These are phyloP conservation scores for Orussus abietinus DNA, from an alignment of 1,140 invertebrate genomes.

Conservation along the genomic window DNA sequence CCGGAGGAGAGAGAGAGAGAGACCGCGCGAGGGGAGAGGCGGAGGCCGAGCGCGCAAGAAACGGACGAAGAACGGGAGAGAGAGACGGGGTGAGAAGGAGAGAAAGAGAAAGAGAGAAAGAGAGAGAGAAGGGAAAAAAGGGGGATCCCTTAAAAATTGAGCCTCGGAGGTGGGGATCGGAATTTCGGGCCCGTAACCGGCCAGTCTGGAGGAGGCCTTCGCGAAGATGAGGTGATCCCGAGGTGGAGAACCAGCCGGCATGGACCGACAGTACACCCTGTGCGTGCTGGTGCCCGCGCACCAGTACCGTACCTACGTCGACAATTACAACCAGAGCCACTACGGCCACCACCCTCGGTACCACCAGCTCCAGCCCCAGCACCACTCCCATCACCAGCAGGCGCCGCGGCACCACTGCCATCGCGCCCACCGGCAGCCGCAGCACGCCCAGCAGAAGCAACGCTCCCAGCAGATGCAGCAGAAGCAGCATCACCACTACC, in stretches of 20 bases:
- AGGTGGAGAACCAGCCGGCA: slow-evolving; percentile 32
- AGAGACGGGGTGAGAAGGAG: slow-evolving; percentile 12
- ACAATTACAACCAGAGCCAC: slow-evolving; percentile 24
- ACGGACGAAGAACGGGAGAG: slow-evolving; percentile 13
- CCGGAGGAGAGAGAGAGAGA: slow-evolving; percentile 9
- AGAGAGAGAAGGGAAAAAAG: slow-evolving; percentile 16
- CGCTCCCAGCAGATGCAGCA: slow-evolving; percentile 29
- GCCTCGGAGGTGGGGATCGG: slow-evolving; percentile 45
- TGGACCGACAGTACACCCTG: slow-evolving; percentile 53
- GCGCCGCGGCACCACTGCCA: slow-evolving; percentile 11
- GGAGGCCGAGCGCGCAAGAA: not conserved
- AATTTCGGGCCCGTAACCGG: slow-evolving; percentile 50
- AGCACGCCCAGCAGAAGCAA: slow-evolving; percentile 17
- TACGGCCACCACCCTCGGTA: not conserved
- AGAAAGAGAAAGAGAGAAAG: slow-evolving; percentile 12
- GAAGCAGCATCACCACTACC: slow-evolving; percentile 17
- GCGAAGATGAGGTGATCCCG: slow-evolving; percentile 50
- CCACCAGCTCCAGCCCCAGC: slow-evolving; percentile 26
- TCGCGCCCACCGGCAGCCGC: slow-evolving; percentile 13
- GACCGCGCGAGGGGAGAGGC: slow-evolving; percentile 12
- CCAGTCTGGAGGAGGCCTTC: slow-evolving; percentile 52
- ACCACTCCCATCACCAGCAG: slow-evolving; percentile 18
- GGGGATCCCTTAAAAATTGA: slow-evolving; percentile 12
- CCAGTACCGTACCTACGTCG: slow-evolving; percentile 47
- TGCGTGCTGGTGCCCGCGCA: slow-evolving; percentile 52